Evolutionary conservation across 2,113 vertebrate species (phyloP).

Genomic region (Tragelaphus strepsiceros): DNA sequence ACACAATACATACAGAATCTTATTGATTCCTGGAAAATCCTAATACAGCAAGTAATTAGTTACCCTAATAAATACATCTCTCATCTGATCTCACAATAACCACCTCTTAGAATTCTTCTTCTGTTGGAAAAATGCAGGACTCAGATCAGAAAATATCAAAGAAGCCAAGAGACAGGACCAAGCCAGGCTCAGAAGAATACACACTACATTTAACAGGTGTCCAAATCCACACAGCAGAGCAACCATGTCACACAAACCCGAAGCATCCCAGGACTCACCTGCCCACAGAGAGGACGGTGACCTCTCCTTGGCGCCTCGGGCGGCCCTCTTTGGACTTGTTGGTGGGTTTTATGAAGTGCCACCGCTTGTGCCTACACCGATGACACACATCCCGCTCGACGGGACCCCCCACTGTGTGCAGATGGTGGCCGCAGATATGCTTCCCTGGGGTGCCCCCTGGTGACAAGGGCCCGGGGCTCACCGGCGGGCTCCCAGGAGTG

Average conservation of each 20-base stretch:
- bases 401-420: slow-evolving; percentile 91
- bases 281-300: slow-evolving; percentile 95
- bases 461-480: slow-evolving; percentile 81
- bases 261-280: slow-evolving; percentile 80
- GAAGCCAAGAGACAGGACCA: not conserved
- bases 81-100: not conserved
- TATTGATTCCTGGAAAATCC: not conserved
- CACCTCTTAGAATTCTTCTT: not conserved
- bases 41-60: not conserved
- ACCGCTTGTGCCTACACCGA: slow-evolving; percentile 93
- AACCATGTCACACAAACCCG: not conserved
- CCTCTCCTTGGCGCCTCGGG: slow-evolving; percentile 82
- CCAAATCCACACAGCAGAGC: not conserved
- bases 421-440: slow-evolving; percentile 89
- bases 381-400: slow-evolving; percentile 88
- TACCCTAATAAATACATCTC: not conserved
- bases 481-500: slow-evolving; percentile 83
- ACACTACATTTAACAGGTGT: too few relatives aligned
- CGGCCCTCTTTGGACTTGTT: slow-evolving; percentile 82
- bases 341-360: slow-evolving; percentile 87
- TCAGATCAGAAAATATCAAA: not conserved
- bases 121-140: not conserved
- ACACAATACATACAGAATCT: not conserved
- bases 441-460: slow-evolving; percentile 83
- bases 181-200: not conserved